phyloP scores from a whole-genome alignment of 2,113 vertebrate species.

The Elgaria multicarinata region DNA sequence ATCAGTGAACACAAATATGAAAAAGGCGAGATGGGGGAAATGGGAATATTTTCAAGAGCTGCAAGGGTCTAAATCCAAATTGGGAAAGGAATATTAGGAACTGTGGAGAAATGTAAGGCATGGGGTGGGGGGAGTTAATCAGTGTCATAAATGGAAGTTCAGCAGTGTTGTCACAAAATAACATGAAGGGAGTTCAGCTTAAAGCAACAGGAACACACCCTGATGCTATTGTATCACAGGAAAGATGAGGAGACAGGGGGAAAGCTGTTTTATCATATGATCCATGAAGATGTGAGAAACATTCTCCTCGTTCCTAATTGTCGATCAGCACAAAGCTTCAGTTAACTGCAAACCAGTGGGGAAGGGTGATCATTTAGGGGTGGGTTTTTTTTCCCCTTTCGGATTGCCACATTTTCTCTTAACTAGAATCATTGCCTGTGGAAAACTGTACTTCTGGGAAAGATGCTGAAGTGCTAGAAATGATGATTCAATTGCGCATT shows the following conservation, averaged over 20 bases:
- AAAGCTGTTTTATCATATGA: constrained; percentile 31
- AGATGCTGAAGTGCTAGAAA: constrained; percentile 70
- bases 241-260: constrained; percentile 9
- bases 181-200: background rate
- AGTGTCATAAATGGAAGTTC: background rate
- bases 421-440: constrained; percentile 64
- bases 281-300: background rate
- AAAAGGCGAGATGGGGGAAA: constrained; percentile 15
- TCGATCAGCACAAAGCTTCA: constrained; percentile 51
- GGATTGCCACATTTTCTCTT: constrained; percentile 60
- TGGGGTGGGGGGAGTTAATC: too few relatives aligned
- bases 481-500: constrained; percentile 77
- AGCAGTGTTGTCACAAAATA: background rate
- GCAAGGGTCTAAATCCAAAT: background rate
- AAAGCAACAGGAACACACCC: background rate
- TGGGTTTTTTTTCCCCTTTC: background rate
- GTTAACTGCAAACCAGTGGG: constrained; percentile 40
- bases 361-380: constrained; percentile 29
- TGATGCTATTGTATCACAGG: background rate
- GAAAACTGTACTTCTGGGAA: constrained; percentile 71
- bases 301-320: constrained; percentile 46
- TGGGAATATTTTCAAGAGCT: constrained; percentile 33
- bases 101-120: constrained; percentile 39
- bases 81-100: constrained; percentile 10
- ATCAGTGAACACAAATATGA: constrained; percentile 32